These are phyloP conservation scores for Caenorhabditis plicata DNA, from an alignment of 2,888 invertebrate genomes.

Conservation along the genomic window DNA sequence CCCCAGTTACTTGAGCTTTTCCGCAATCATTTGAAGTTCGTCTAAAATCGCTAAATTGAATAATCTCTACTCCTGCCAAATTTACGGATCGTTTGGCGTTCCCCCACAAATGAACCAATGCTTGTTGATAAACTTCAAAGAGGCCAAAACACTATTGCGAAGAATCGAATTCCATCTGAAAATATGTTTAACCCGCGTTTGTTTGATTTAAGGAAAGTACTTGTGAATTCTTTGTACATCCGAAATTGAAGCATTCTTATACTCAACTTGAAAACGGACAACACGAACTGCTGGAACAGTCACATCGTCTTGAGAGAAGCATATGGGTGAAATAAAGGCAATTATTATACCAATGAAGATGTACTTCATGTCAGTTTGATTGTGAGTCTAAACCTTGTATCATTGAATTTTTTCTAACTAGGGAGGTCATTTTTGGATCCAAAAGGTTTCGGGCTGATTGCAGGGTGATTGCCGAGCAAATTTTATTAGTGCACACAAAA, in stretches of 20 bases:
- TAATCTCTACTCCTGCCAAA: neutral
- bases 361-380: neutral
- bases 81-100: conserved; percentile 34
- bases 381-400: neutral
- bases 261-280: conserved; percentile 50
- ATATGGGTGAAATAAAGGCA: neutral
- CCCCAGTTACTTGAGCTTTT: conserved; percentile 63
- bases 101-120: conserved; percentile 59
- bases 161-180: conserved; percentile 44
- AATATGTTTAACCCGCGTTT: neutral
- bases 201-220: conserved; percentile 5
- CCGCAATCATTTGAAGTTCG: conserved; percentile 52
- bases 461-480: no score
- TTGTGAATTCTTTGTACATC: conserved; percentile 44
- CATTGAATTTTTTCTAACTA: no score
- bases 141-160: conserved; percentile 54
- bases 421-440: no score
- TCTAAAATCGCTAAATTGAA: neutral
- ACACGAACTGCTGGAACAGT: conserved; percentile 51
- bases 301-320: conserved; percentile 14
- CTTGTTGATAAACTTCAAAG: conserved; percentile 63
- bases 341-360: neutral
- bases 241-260: conserved; percentile 30
- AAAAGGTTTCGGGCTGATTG: no score
- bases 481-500: no score